Conservation (phyloP, 2,888 invertebrate genomes). For the Sisyra terminalis region DNA sequence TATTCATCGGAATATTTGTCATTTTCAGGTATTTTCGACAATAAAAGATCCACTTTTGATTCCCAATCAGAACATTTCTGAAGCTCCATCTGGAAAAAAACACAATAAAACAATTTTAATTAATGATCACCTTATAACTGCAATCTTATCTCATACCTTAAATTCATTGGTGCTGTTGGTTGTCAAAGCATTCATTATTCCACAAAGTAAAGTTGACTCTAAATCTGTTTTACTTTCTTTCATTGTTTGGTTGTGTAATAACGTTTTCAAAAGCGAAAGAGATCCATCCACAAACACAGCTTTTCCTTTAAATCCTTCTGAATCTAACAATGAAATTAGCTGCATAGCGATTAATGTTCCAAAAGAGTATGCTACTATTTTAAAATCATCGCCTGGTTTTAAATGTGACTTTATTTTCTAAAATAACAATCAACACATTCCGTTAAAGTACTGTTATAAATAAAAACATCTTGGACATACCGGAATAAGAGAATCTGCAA, state of each 20-base stretch:
- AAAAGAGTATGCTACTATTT: constrained; percentile 76
- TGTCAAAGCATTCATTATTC: constrained; percentile 30
- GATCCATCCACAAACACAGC: constrained; percentile 68
- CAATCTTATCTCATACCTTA: constrained; percentile 13
- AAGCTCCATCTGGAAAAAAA: constrained; percentile 25
- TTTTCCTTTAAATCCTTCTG: constrained; percentile 41
- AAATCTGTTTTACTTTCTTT: constrained; percentile 30
- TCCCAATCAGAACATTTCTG: constrained; percentile 35
- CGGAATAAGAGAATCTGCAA: constrained; percentile 34
- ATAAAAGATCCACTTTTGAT: constrained; percentile 34
- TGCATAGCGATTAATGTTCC: constrained; percentile 66
- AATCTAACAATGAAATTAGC: constrained; percentile 53
- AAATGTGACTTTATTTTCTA: constrained; percentile 38
- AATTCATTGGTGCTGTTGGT: constrained; percentile 28
- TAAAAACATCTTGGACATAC: constrained; percentile 22
- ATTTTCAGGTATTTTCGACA: constrained; percentile 28
- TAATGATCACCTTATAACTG: too few species aligned
- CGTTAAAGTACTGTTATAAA: neutral
- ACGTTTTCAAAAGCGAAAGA: constrained; percentile 41
- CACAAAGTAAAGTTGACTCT: constrained; percentile 35
- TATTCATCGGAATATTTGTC: constrained; percentile 24
- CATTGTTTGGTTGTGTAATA: constrained; percentile 28
- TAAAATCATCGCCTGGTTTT: constrained; percentile 40
- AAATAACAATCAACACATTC: constrained; percentile 35
- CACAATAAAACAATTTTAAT: too few species aligned